Conservation (phyloP, 2,113 vertebrate species). For the Gasterosteus aculeatus region DNA sequence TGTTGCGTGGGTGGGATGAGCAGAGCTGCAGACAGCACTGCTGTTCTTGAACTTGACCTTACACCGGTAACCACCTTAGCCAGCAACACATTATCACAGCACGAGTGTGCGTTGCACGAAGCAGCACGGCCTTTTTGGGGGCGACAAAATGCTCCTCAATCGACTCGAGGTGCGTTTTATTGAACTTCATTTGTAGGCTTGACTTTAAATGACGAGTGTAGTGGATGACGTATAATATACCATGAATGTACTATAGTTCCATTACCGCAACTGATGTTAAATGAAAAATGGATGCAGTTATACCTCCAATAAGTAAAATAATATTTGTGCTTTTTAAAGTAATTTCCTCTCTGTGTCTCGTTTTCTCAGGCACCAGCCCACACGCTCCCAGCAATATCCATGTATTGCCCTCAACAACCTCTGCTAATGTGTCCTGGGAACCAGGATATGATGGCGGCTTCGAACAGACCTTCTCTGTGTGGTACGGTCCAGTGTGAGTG, state of each 20-base stretch:
- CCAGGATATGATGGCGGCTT: constrained; percentile 97
- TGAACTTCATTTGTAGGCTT: background rate
- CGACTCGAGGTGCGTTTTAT: background rate
- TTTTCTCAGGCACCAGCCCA: constrained; percentile 92
- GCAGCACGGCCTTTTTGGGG: background rate
- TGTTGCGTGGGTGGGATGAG: constrained; percentile 55
- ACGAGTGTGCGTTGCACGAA: constrained; percentile 9
- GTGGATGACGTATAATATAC: background rate
- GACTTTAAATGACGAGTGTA: background rate
- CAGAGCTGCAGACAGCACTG: constrained; percentile 29
- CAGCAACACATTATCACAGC: constrained; percentile 1
- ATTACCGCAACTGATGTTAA: constrained; percentile 2
- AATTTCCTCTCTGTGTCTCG: constrained; percentile 41
- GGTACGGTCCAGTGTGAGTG: constrained; percentile 99
- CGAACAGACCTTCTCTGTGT: constrained; percentile 99
- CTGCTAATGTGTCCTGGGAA: constrained; percentile 98
- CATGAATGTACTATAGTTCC: background rate
- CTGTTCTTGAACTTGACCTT: constrained; percentile 54
- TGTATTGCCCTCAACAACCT: constrained; percentile 91
- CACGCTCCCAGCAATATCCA: constrained; percentile 93
- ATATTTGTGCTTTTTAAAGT: constrained; percentile 17
- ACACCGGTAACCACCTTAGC: constrained; percentile 33
- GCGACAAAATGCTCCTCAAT: background rate
- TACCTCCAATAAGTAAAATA: constrained; percentile 15
- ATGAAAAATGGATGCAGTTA: background rate